A percentile compares a stretch with the other conserved stretches of the same genome.
These are phyloP conservation scores for Peromyscus attwateri DNA, from an alignment of 2,797 vertebrate genomes.

Conservation along the genomic window DNA sequence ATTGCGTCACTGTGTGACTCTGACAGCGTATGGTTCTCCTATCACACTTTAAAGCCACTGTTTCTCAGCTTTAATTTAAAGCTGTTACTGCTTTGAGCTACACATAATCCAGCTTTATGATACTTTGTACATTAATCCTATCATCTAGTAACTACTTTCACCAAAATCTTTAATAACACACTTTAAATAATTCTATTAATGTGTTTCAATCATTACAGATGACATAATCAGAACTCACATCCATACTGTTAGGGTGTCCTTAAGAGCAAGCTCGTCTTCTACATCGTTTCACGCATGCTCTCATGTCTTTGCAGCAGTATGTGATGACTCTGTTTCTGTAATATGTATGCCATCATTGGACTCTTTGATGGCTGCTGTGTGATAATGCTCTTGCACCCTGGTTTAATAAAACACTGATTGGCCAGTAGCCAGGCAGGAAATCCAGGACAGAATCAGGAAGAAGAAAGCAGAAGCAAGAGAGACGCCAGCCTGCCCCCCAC, in stretches of 20 bases:
- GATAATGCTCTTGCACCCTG: too few species aligned
- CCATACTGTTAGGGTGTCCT: neutral
- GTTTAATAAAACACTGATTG: too few species aligned
- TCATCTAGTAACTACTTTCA: neutral
- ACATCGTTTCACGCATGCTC: neutral
- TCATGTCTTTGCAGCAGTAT: neutral
- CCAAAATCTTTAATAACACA: neutral
- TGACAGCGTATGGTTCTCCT: neutral
- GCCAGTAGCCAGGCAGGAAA: too few species aligned
- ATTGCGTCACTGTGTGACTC: neutral
- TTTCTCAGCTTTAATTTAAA: neutral
- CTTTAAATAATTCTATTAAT: neutral
- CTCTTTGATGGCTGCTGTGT: neutral
- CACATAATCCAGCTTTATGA: neutral
- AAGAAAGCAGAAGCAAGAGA: too few species aligned
- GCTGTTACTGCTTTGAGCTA: neutral
- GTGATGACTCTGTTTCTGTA: constrained; percentile 1
- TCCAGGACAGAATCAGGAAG: too few species aligned
- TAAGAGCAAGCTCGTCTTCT: neutral
- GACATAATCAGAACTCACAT: neutral
- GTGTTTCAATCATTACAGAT: neutral
- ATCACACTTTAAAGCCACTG: neutral
- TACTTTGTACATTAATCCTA: neutral
- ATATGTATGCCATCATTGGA: neutral
- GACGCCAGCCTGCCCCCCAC: too few species aligned